Evolutionary conservation across 2,797 vertebrate genomes (phyloP).

Genomic region (Cirrhinus mrigala): DNA sequence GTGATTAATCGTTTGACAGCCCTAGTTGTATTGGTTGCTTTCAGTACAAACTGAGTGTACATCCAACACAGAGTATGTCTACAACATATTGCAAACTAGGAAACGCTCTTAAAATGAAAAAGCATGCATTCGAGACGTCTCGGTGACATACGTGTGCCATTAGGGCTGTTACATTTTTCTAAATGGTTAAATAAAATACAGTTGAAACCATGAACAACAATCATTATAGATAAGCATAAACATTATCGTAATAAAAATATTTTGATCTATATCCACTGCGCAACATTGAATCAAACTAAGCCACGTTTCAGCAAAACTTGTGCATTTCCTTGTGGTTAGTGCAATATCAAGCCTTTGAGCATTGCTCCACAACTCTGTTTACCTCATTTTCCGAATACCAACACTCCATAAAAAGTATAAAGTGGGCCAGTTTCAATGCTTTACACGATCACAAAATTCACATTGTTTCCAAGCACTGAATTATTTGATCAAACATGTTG

Average conservation of each 20-base stretch:
- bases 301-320: constrained; percentile 45
- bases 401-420: constrained; percentile 63
- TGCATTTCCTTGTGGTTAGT: constrained; percentile 68
- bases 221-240: constrained; percentile 52
- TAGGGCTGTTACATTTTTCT: constrained; percentile 41
- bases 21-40: background rate
- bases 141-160: constrained; percentile 2
- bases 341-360: constrained; percentile 65
- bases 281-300: constrained; percentile 33
- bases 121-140: background rate
- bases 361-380: constrained; percentile 61
- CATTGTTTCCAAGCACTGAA: constrained; percentile 54
- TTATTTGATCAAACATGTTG: constrained; percentile 49
- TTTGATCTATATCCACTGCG: constrained; percentile 37
- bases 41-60: background rate
- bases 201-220: constrained; percentile 52
- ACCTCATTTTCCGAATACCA: constrained; percentile 65
- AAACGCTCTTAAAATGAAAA: background rate
- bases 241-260: constrained; percentile 53
- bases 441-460: constrained; percentile 43
- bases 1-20: too few species aligned
- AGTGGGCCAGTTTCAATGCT: constrained; percentile 53
- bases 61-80: background rate
- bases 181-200: constrained; percentile 54
- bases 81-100: background rate